phyloP scores from a whole-genome alignment of 2,113 vertebrate genomes.

The Mustela lutreola region DNA sequence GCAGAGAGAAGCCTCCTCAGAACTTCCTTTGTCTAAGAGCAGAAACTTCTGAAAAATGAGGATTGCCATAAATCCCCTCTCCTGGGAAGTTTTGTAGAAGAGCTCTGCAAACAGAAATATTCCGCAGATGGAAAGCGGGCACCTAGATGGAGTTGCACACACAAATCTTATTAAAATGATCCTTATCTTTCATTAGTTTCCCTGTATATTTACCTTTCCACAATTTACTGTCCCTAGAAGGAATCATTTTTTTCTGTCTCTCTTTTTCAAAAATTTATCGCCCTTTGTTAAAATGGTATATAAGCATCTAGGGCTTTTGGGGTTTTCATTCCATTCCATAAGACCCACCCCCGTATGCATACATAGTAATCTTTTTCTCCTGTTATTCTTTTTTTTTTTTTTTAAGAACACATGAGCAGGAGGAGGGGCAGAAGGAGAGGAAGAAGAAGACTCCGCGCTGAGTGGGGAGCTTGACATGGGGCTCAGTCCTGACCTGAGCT shows the following conservation, averaged over 20 bases:
- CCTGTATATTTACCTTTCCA: background rate
- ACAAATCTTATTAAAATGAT: background rate
- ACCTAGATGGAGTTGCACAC: background rate
- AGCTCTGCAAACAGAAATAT: too few relatives aligned
- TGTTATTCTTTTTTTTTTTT: background rate
- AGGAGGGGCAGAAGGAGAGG: too few relatives aligned
- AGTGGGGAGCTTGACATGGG: too few relatives aligned
- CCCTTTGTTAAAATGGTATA: background rate
- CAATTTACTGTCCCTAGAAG: background rate
- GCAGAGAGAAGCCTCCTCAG: background rate
- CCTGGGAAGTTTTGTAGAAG: background rate
- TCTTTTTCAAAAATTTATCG: background rate
- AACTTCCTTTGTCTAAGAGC: background rate
- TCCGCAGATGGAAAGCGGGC: background rate
- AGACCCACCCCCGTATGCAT: background rate
- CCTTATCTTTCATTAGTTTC: background rate
- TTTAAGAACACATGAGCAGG: too few relatives aligned
- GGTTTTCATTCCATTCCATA: background rate
- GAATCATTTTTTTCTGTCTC: background rate
- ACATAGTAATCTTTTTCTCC: too few relatives aligned
- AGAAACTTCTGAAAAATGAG: background rate
- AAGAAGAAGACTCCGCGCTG: too few relatives aligned
- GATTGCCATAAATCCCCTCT: background rate
- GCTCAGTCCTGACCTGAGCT: too few relatives aligned
- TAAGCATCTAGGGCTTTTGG: background rate